Evolutionary conservation across 2,888 invertebrate genomes (phyloP), one percentile per base, ranked within the genome.

Genomic region (Rosalia funebris): DNA sequence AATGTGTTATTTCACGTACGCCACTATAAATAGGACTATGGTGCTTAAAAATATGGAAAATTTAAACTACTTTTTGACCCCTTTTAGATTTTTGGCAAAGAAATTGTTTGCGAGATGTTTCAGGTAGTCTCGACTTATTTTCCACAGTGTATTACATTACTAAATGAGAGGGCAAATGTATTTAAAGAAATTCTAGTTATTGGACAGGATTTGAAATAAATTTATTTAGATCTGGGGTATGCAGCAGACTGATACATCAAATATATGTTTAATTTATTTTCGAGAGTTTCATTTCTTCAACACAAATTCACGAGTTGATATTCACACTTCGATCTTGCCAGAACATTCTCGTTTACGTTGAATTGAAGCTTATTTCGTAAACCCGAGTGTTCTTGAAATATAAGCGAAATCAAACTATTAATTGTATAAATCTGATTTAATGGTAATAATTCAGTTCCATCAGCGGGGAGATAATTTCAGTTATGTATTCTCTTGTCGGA

Each of bases 331-430:
- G 46, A 57, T 53, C 60, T 60, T 57, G 57, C 62, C 60, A 58
- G 57, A 63, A 52, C 56, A 60, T 55, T 61, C 50, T 63, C 64
- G 63, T 68, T 62, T 62, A 53, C 59, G 59, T 58, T 60, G 61
- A 63, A 65, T 63, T 62, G 56, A 54, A 59, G 62, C 53, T 59
- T 16, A 47, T 54, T 47, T 47, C 46, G 1, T 25, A 7, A 25
- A 7, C 25, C 7, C 11, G 19, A 1, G 19, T 10, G 11, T 42
- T 17, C 19, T 19, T 44, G 20, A 44, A 44, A 19, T 44, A 20
- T 11, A 46, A 56, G 11, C 10, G 46, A 25, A 17, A 11, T 14
- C 14, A 14, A 39, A 50, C 39, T 39, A 39, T 39, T 50, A 50
- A 50, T 50, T 50, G 50, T 14, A 50, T 50, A 50, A 50, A 50